Percentiles rank a stretch among this genome's conserved stretches.
Evolutionary conservation across 2,113 vertebrate species (phyloP).

Genomic region (Phaethornis superciliosus): DNA sequence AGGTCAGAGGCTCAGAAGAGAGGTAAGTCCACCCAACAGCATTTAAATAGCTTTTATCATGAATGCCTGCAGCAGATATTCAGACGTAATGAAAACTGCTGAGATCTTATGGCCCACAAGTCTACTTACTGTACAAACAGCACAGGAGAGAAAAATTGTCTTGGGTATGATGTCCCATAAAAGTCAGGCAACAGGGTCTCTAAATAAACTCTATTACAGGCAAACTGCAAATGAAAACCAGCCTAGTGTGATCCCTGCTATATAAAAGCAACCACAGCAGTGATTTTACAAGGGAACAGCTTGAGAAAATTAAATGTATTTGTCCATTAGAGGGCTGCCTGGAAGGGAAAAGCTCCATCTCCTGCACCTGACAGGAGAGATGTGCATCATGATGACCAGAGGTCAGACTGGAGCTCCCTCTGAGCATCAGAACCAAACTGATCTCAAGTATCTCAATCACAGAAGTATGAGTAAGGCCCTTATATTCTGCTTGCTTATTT

Average conservation of each 20-base stretch:
- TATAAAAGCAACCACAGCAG: neutral
- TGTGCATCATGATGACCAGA: neutral
- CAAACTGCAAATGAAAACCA: neutral
- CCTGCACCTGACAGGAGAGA: neutral
- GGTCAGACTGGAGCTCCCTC: neutral
- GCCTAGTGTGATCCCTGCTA: neutral
- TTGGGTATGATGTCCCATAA: neutral
- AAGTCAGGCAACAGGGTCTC: neutral
- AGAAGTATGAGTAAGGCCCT: neutral
- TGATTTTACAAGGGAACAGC: neutral
- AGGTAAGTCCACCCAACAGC: neutral
- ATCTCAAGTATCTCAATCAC: fast-evolving
- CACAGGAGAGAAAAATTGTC: neutral
- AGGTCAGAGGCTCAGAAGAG: neutral
- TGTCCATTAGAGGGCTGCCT: neutral
- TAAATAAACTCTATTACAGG: neutral
- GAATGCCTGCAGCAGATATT: neutral
- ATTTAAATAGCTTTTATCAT: neutral
- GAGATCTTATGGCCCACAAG: neutral
- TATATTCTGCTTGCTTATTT: neutral
- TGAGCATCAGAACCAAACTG: neutral
- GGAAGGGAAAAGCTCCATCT: neutral
- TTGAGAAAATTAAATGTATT: neutral
- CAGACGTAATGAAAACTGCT: neutral
- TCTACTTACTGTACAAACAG: neutral